Conservation (phyloP, 2,888 invertebrate genomes). For the Diabrotica balteata region DNA sequence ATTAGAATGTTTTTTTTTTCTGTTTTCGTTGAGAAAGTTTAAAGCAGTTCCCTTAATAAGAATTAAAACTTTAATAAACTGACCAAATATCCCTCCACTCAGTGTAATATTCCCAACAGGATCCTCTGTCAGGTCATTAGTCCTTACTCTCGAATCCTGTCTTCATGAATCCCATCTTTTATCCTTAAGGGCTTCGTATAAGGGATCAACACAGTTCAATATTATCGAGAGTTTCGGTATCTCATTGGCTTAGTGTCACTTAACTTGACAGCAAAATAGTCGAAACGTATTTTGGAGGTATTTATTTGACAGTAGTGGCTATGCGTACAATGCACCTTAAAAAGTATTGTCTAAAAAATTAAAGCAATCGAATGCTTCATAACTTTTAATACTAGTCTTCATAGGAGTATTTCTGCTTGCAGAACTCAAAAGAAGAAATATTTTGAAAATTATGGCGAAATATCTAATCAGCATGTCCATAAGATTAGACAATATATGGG, state of each 20-base stretch:
- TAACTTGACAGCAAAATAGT: slow-evolving; percentile 17
- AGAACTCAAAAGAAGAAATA: too few species aligned
- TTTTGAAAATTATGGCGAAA: too few species aligned
- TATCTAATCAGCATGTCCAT: too few species aligned
- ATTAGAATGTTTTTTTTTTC: too few species aligned
- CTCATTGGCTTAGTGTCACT: slow-evolving; percentile 28
- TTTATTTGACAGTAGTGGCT: background rate
- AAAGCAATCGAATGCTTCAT: too few species aligned
- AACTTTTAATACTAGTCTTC: too few species aligned
- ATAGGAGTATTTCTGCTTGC: too few species aligned
- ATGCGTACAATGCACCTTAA: too few species aligned
- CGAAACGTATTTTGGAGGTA: slow-evolving; percentile 6
- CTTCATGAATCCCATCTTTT: slow-evolving; percentile 15
- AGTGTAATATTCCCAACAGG: background rate
- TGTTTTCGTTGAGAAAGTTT: too few species aligned
- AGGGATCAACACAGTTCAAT: slow-evolving; percentile 22
- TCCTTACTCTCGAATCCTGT: slow-evolving; percentile 9
- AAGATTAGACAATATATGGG: too few species aligned
- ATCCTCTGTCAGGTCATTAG: slow-evolving; percentile 14
- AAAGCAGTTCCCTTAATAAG: too few species aligned
- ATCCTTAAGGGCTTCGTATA: slow-evolving; percentile 16
- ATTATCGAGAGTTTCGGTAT: slow-evolving; percentile 24
- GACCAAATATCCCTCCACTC: background rate
- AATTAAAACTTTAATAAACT: background rate
- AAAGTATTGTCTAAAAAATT: too few species aligned